phyloP scores from a whole-genome alignment of 2,113 vertebrate species.

The Electrona antarctica region DNA sequence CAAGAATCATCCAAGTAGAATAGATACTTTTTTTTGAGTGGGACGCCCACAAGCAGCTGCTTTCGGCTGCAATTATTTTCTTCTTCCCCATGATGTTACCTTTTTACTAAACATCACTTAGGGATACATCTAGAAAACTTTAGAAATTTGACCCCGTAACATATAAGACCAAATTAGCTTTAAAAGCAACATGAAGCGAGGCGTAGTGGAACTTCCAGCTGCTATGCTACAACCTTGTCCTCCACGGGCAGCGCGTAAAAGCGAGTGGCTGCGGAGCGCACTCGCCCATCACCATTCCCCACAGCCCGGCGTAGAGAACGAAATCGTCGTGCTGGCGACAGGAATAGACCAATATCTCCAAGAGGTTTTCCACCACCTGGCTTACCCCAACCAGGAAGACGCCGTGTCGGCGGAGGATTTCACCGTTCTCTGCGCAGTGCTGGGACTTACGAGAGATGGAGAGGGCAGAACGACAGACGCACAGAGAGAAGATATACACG shows the following conservation, averaged over 20 bases:
- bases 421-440: constrained; percentile 69
- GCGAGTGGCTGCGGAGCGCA: constrained; percentile 78
- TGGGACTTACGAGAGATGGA: constrained; percentile 57
- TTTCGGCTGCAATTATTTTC: too few relatives aligned
- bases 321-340: constrained; percentile 79
- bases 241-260: constrained; percentile 70
- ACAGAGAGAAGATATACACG: background rate
- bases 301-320: constrained; percentile 71
- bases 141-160: background rate
- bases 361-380: constrained; percentile 82
- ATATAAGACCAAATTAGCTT: background rate
- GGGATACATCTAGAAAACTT: too few relatives aligned
- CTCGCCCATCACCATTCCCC: constrained; percentile 74
- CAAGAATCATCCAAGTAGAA: constrained; percentile 1
- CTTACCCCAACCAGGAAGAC: constrained; percentile 60
- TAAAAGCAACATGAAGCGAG: constrained; percentile 40
- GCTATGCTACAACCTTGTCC: constrained; percentile 9
- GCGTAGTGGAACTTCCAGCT: constrained; percentile 1
- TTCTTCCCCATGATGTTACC: too few relatives aligned
- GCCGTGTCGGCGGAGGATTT: constrained; percentile 77
- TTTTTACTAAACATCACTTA: too few relatives aligned
- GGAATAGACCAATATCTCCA: constrained; percentile 83
- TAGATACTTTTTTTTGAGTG: too few relatives aligned
- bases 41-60: too few relatives aligned
- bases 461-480: background rate